Evolutionary conservation across 2,113 vertebrate genomes (phyloP).

Genomic region (Prunella himalayana): DNA sequence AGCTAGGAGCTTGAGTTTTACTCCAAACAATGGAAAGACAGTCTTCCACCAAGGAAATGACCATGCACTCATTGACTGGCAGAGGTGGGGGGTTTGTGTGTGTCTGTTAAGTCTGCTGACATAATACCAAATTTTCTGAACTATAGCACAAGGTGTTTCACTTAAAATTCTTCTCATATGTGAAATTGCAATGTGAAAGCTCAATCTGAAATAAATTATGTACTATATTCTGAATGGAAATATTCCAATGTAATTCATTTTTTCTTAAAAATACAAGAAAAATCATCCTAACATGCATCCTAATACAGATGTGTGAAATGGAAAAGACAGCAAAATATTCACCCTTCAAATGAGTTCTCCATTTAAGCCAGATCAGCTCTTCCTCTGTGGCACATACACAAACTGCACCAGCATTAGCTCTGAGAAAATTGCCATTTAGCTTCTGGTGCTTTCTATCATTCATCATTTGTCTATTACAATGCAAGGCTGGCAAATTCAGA

Average conservation of each 20-base stretch:
- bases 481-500: neutral
- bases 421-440: neutral
- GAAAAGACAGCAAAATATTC: neutral
- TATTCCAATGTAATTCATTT: neutral
- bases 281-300: neutral
- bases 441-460: neutral
- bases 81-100: rapidly evolving
- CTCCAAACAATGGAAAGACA: neutral
- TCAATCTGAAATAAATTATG: neutral
- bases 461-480: neutral
- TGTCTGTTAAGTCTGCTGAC: neutral
- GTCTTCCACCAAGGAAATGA: neutral
- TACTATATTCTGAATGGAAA: neutral
- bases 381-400: neutral
- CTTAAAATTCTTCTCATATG: neutral
- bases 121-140: neutral
- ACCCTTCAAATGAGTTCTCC: neutral
- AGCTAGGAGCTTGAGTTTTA: neutral
- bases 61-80: neutral
- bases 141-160: neutral
- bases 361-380: neutral
- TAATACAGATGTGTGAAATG: neutral
- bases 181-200: neutral
- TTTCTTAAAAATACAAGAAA: neutral
- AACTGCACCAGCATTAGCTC: neutral